phyloP scores from a whole-genome alignment of 2,113 vertebrate species.

The Sminthopsis crassicaudata region DNA sequence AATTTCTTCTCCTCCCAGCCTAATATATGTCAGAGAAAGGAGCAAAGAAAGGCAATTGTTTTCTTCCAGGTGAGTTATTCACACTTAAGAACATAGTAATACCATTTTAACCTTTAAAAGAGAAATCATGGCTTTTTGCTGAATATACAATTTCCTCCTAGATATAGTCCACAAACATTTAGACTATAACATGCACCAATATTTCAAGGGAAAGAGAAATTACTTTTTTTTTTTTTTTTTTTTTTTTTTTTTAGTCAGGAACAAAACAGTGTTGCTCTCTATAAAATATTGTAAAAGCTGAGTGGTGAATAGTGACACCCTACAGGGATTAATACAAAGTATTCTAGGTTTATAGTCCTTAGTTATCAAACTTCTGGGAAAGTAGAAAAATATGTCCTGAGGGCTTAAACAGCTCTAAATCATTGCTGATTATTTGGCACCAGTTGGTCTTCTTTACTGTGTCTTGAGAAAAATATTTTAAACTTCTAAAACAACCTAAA shows the following conservation, averaged over 20 bases:
- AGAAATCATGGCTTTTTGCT: not conserved
- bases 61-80: conserved; percentile 18
- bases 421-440: conserved; percentile 50
- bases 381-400: conserved; percentile 76
- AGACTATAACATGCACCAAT: conserved; percentile 48
- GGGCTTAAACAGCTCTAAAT: conserved; percentile 71
- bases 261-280: conserved; percentile 43
- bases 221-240: conserved; percentile 13
- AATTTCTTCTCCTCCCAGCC: not conserved
- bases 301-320: conserved; percentile 72
- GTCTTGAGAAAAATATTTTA: conserved; percentile 56
- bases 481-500: conserved; percentile 65
- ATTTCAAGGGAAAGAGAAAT: conserved; percentile 45
- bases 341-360: conserved; percentile 76
- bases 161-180: conserved; percentile 48
- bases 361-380: conserved; percentile 78
- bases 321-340: conserved; percentile 71
- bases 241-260: conserved; percentile 50
- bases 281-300: conserved; percentile 72
- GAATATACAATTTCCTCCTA: conserved; percentile 9
- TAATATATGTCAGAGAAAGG: not conserved
- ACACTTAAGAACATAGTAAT: conserved; percentile 8
- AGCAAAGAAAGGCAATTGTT: not conserved
- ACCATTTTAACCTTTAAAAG: not conserved
- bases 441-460: conserved; percentile 51